Base-by-base conservation (phyloP, 2,888 invertebrate species). In the Cataglyphis albicans region DNA sequence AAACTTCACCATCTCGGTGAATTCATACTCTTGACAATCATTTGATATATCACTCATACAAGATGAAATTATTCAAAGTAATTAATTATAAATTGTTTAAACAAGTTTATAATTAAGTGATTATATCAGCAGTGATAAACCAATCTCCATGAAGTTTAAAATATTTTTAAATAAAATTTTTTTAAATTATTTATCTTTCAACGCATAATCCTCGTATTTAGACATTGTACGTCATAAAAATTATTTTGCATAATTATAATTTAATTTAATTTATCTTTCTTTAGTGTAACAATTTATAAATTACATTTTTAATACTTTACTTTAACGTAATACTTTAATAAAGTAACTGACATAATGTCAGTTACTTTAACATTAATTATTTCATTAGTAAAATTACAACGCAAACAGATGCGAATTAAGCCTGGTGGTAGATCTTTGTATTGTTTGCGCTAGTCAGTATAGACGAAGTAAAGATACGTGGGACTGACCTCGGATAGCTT, bases 381-480 rank as follows among this genome's bases (percentile, higher is more conserved):
- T 29, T 35, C 4, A 4, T 32, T 32, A 21, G 7, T 32, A 1
- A 52, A 29, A 18, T 15, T 52, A 29, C 52, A 35, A 18, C 0
- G 65, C 21, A 48, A 74, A 55, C 0, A 25, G 15, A 55, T 52
- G 25, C 15, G 18, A 29, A 29, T 38, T 65, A 44, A 18, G n/a
- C 5, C 32, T 18, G 15, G 21, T 18, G 15, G 18, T 32, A 29
- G 15, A 5, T 70, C 7, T 38, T 44, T 5, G 59, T 48, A 70
- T 59, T 44, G 18, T 21, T n/a, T 29, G 18, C 44, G 35, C 3
- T 12, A 68, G 32, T n/a, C 44, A 25, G 18, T 35, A 59, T 25
- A 44, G 9, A 78, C 57, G 59, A 70, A 78, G 59, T 59, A 70
- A 70, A 7, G 59, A 78, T 44, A 78, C 70, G 59, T 59, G 59